A percentile compares a stretch with the other conserved stretches of the same genome.
Conservation (phyloP, 2,797 vertebrate genomes). For the Leucoraja ocellata region DNA sequence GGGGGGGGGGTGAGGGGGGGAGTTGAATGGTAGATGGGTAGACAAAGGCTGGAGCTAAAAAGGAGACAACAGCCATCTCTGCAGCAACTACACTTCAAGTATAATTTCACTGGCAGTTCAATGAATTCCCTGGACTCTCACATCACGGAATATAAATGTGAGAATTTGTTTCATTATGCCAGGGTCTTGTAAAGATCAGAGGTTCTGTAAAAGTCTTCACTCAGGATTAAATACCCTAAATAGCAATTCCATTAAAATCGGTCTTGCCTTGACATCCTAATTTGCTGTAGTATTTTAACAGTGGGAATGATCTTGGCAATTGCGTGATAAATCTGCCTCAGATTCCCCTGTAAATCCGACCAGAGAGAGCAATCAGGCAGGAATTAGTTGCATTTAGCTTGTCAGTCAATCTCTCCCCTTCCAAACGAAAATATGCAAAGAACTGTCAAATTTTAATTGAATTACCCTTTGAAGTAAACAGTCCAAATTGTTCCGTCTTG, state of each 20-base stretch:
- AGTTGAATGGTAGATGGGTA: no score
- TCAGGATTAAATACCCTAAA: background rate
- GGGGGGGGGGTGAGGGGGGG: no score
- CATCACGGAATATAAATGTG: background rate
- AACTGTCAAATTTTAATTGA: conserved; percentile 29
- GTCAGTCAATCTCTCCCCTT: background rate
- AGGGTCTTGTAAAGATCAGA: background rate
- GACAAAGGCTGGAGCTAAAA: no score
- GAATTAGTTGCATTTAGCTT: background rate
- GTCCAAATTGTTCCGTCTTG: background rate
- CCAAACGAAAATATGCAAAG: conserved; percentile 1
- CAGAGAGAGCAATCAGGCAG: background rate
- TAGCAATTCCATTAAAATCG: background rate
- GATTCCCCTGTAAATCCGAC: background rate
- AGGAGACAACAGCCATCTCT: no score
- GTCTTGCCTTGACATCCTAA: background rate
- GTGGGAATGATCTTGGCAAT: background rate
- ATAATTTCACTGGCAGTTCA: no score
- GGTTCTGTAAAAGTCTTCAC: background rate
- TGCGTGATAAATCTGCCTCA: background rate
- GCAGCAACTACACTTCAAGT: background rate
- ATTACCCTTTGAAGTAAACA: conserved; percentile 34
- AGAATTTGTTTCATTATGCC: background rate
- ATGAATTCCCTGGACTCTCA: no score
- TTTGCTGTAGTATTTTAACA: background rate